Evolutionary conservation across 2,888 invertebrate species (phyloP), one percentile per base, ranked within the genome.

Genomic region (Pheosia gnoma): DNA sequence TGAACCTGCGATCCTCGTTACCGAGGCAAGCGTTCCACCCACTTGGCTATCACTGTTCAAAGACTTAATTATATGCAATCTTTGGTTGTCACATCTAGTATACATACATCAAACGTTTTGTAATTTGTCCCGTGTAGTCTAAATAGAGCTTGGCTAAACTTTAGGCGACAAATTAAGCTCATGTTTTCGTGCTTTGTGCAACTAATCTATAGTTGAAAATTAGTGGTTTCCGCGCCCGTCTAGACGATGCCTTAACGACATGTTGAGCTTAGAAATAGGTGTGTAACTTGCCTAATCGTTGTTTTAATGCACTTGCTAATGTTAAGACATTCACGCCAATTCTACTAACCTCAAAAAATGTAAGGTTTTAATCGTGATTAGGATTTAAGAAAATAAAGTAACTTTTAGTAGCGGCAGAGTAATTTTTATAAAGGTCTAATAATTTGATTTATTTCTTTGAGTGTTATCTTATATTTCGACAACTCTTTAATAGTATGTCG

Each of bases 131-230:
- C 66, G 78, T 72, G 77, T 79, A 75, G 77, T 71, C 80, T 81
- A 82, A 80, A 79, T 78, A 69, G 64, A 72, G 73, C 62, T 66
- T 67, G 72, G 76, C 70, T 71, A 74, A 81, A 86, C 80, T 86
- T 86, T 80, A 75, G 75, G 78, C 78, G 80, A 84, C 84, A 83
- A 86, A 83, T 84, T 83, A 82, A 83, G 80, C 80, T 74, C 78
- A 78, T 86, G 86, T 84, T 85, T 85, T 81, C 82, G 75, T 72
- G 81, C 80, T 78, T 72, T 78, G 74, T 78, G 72, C 72, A 25
- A 75, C 81, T 80, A 80, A 86, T 81, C 81, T 78, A 71, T 71
- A 72, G 70, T 74, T 71, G 73, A 74, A 68, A 78, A 83, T 83
- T 83, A 71, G 80, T 77, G 74, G 75, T 71, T 67, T 59, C 59